These are phyloP conservation scores for Dendrophyllia cribrosa DNA, from an alignment of 64 coral and sea anemone genomes.

Conservation along the genomic window DNA sequence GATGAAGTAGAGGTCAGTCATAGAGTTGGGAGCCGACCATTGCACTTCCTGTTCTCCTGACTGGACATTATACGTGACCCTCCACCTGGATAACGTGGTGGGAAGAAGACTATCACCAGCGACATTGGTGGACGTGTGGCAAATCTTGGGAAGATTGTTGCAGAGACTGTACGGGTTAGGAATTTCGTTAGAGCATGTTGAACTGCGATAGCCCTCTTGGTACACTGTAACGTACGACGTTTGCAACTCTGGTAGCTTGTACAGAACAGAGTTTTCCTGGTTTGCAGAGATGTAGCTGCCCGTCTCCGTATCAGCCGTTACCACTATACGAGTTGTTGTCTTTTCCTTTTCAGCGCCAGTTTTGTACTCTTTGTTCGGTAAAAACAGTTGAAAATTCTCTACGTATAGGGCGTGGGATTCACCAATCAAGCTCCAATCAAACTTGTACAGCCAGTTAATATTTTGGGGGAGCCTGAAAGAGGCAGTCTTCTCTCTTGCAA, in stretches of 20 bases:
- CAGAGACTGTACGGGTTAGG: conserved; percentile 70
- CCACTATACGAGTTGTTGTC: conserved; percentile 28
- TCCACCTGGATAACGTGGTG: conserved; percentile 63
- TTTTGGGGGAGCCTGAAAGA: conserved; percentile 48
- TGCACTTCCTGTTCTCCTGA: conserved; percentile 8
- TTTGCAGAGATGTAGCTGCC: conserved; percentile 61
- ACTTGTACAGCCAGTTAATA: conserved; percentile 10
- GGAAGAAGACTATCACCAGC: conserved; percentile 50
- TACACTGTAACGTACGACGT: conserved; percentile 61
- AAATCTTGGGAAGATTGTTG: conserved; percentile 76
- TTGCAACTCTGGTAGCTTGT: conserved; percentile 51
- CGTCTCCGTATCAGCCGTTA: conserved; percentile 23
- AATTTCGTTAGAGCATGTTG: conserved; percentile 61
- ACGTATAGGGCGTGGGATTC: conserved; percentile 34
- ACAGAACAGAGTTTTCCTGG: conserved; percentile 10
- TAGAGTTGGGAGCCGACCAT: conserved; percentile 56
- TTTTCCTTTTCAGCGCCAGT: background rate
- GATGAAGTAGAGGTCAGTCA: conserved; percentile 46
- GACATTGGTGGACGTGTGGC: conserved; percentile 47
- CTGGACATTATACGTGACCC: background rate
- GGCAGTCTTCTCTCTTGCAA: conserved; percentile 48
- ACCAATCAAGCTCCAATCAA: conserved; percentile 27
- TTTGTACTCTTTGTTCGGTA: conserved; percentile 52
- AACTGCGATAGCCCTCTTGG: conserved; percentile 62
- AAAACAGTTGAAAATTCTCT: conserved; percentile 47